A percentile compares a stretch with the other conserved stretches of the same genome.
Conservation (phyloP, 2,797 vertebrate species). For the Pampus argenteus region DNA sequence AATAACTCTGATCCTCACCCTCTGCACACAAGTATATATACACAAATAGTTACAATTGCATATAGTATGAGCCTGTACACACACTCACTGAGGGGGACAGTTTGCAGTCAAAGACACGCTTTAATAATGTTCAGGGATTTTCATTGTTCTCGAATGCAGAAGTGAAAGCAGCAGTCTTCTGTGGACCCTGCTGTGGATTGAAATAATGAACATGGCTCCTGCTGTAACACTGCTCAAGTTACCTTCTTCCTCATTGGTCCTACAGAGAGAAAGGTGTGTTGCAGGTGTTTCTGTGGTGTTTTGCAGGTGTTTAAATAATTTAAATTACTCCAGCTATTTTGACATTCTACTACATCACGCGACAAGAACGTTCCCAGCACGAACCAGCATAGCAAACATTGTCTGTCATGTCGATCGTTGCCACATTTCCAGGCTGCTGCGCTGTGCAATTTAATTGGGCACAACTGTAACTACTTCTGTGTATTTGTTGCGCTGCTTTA, state of each 20-base stretch:
- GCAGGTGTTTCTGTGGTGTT: slow-evolving; percentile 5
- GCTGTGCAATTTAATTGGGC: slow-evolving; percentile 57
- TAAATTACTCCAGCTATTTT: slow-evolving; percentile 41
- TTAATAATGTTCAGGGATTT: neutral
- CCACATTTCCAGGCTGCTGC: slow-evolving; percentile 24
- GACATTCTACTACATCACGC: slow-evolving; percentile 31
- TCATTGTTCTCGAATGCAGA: slow-evolving; percentile 38
- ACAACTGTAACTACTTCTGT: slow-evolving; percentile 44
- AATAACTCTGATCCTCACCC: slow-evolving; percentile 11
- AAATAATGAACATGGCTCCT: slow-evolving; percentile 49
- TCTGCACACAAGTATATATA: slow-evolving; percentile 1
- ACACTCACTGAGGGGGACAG: slow-evolving; percentile 1
- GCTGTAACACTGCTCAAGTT: slow-evolving; percentile 36
- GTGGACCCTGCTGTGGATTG: slow-evolving; percentile 28
- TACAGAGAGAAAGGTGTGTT: slow-evolving; percentile 12
- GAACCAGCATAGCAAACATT: slow-evolving; percentile 35
- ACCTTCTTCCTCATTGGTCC: slow-evolving; percentile 16
- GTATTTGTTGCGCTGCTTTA: slow-evolving; percentile 37
- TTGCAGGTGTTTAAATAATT: slow-evolving; percentile 54
- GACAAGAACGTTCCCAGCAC: slow-evolving; percentile 31
- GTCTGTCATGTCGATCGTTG: slow-evolving; percentile 47
- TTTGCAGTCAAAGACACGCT: slow-evolving; percentile 33
- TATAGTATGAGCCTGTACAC: neutral
- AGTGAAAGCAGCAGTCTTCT: slow-evolving; percentile 32
- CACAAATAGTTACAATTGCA: neutral